Percentiles rank a stretch among this genome's conserved stretches.
Conservation (phyloP, 2,888 invertebrate species). For the Spodoptera picta region DNA sequence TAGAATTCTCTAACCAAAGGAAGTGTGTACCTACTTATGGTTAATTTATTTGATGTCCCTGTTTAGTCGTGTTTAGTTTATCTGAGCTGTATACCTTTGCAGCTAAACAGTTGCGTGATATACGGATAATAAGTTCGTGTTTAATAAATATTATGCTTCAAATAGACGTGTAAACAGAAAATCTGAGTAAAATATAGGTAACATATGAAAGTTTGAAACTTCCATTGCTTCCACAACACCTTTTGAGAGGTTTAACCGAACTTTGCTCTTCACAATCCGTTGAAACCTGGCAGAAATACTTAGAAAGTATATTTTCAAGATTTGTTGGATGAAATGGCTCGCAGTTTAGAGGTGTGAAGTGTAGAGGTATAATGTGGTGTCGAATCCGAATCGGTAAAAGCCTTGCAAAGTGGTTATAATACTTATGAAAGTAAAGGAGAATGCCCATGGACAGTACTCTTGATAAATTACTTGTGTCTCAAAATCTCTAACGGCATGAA, state of each 20-base stretch:
- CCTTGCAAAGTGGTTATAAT: no score
- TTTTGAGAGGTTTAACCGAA: conserved; percentile 39
- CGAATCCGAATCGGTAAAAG: no score
- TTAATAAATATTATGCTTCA: neutral
- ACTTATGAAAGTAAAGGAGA: no score
- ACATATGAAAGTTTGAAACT: conserved; percentile 17
- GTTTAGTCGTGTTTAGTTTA: neutral
- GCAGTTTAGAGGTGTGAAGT: no score
- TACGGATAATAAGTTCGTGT: no score
- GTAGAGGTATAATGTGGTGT: no score
- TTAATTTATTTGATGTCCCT: neutral
- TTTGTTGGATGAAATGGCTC: conserved; percentile 44
- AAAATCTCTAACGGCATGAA: no score
- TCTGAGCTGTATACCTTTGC: neutral
- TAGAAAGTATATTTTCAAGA: conserved; percentile 56
- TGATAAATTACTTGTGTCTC: no score
- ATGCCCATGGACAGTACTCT: no score
- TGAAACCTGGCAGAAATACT: conserved; percentile 56
- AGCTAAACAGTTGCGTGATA: no score
- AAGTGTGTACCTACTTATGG: no score
- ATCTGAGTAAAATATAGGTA: neutral
- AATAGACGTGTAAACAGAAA: neutral
- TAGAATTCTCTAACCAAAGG: no score
- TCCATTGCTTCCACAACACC: conserved; percentile 10
- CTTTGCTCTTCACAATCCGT: conserved; percentile 58